Conservation (phyloP, 2,888 invertebrate species). For the Acanthosepion pharaonis region DNA sequence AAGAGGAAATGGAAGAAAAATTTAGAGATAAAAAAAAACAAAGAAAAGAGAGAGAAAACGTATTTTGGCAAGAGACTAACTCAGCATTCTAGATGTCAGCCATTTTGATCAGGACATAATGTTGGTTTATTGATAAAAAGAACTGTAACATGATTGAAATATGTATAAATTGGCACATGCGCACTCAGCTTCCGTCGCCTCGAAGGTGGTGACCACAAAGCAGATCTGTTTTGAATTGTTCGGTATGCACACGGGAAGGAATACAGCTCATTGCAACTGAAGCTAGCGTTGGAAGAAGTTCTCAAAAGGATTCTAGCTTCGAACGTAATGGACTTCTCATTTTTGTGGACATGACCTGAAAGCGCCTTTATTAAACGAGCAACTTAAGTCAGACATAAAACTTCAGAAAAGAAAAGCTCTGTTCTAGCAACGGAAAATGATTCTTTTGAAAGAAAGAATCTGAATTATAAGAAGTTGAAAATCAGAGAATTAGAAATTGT, state of each 20-base stretch:
- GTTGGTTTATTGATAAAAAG: background rate
- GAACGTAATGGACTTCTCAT: background rate
- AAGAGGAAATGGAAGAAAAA: background rate
- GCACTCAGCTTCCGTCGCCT: background rate
- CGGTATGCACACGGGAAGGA: background rate
- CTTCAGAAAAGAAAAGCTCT: background rate
- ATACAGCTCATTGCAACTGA: background rate
- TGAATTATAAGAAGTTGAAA: background rate
- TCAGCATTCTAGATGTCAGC: background rate
- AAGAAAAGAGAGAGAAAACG: background rate
- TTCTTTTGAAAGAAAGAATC: background rate
- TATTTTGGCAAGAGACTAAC: background rate
- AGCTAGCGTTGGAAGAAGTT: background rate
- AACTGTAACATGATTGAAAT: constrained; percentile 21
- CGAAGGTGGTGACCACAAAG: background rate
- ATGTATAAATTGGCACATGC: constrained; percentile 9
- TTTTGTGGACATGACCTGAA: background rate
- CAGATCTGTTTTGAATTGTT: background rate
- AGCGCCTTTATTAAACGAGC: background rate
- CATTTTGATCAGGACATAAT: constrained; percentile 33
- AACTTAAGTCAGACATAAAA: background rate
- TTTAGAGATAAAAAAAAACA: background rate
- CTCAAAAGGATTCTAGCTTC: background rate
- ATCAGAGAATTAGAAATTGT: background rate
- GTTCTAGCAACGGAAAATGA: background rate